Evolutionary conservation across 30 jellyfish, hydroid and myxozoan species (phyloP).

Genomic region (Pseudorhiza aurosa): DNA sequence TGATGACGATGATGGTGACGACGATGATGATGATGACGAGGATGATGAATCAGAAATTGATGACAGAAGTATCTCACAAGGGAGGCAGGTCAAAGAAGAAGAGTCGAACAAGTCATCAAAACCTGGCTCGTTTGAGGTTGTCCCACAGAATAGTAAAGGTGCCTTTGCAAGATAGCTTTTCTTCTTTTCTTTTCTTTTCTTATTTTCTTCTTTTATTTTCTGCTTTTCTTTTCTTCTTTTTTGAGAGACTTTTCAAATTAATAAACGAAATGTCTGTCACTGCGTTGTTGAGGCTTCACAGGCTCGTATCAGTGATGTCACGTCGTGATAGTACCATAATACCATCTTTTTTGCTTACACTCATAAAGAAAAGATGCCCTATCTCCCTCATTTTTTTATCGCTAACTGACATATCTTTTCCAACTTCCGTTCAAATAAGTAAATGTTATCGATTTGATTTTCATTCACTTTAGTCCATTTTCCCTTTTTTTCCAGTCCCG

Average conservation of each 20-base stretch:
- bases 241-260: too few relatives aligned
- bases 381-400: not conserved
- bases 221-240: too few relatives aligned
- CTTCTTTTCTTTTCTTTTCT: not conserved
- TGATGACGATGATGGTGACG: constrained; percentile 65
- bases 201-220: not conserved
- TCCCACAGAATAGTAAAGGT: constrained; percentile 75
- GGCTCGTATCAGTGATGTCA: too few relatives aligned
- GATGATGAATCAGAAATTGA: constrained; percentile 90
- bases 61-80: constrained; percentile 94
- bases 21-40: constrained; percentile 49
- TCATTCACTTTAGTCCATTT: not conserved
- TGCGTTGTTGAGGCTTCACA: too few relatives aligned
- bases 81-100: constrained; percentile 43
- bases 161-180: not conserved
- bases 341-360: too few relatives aligned
- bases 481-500: constrained; percentile 8
- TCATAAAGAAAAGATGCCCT: too few relatives aligned
- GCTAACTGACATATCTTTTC: not conserved
- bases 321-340: too few relatives aligned
- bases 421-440: not conserved
- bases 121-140: constrained; percentile 81
- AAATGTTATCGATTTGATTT: not conserved
- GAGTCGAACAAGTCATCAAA: constrained; percentile 51
- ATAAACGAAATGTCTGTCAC: too few relatives aligned